phyloP scores from a whole-genome alignment of 2,888 invertebrate species.

The Diabrotica balteata region DNA sequence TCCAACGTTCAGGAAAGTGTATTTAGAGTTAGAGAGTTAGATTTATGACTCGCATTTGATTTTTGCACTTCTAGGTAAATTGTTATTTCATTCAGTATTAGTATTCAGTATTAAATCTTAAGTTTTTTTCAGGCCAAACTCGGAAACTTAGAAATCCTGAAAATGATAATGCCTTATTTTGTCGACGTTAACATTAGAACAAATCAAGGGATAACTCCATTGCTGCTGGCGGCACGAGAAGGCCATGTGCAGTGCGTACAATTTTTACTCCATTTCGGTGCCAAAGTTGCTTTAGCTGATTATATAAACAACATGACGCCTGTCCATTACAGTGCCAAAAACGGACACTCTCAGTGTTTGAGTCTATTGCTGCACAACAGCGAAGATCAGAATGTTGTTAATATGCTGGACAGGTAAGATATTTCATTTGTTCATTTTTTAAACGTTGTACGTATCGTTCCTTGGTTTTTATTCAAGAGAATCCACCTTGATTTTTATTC shows the following conservation, averaged over 20 bases:
- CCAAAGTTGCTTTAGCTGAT: slow-evolving; percentile 63
- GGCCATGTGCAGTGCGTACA: slow-evolving; percentile 67
- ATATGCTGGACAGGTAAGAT: slow-evolving; percentile 58
- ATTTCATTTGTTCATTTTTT: too few species aligned
- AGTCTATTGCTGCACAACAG: slow-evolving; percentile 63
- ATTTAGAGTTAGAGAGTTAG: too few species aligned
- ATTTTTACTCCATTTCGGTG: slow-evolving; percentile 64
- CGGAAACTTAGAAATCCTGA: slow-evolving; percentile 66
- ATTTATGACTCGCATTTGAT: too few species aligned
- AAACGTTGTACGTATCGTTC: too few species aligned
- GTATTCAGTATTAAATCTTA: background rate
- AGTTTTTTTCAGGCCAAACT: slow-evolving; percentile 60
- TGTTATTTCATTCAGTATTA: too few species aligned
- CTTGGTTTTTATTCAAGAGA: too few species aligned
- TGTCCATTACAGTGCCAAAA: slow-evolving; percentile 57
- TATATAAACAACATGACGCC: slow-evolving; percentile 53
- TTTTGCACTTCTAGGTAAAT: too few species aligned
- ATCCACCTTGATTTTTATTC: too few species aligned
- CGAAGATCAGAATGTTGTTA: slow-evolving; percentile 59
- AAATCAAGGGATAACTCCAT: slow-evolving; percentile 63
- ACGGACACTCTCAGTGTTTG: slow-evolving; percentile 66
- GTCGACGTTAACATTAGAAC: slow-evolving; percentile 66
- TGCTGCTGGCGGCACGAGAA: slow-evolving; percentile 66
- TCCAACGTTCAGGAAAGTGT: too few species aligned
- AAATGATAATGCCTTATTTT: slow-evolving; percentile 63